These are phyloP conservation scores for Oligia fasciuncula DNA, from an alignment of 2,888 invertebrate species.

Conservation along the genomic window DNA sequence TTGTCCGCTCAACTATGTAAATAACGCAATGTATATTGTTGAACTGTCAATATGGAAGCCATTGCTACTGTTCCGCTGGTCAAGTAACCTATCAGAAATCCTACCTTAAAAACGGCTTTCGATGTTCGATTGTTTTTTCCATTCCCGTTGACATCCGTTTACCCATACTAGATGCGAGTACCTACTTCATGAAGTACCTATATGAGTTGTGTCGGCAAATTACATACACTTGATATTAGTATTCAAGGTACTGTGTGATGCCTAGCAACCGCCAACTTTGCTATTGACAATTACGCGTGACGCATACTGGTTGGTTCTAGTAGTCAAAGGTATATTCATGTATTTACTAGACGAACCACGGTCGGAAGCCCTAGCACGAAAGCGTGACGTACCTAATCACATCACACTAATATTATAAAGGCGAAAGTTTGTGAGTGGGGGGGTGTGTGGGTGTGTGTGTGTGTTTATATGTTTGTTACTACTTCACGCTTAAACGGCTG, in stretches of 20 bases:
- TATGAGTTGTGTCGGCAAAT: slow-evolving; percentile 19
- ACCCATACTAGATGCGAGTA: background rate
- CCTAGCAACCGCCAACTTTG: slow-evolving; percentile 35
- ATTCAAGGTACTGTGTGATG: slow-evolving; percentile 30
- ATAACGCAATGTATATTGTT: background rate
- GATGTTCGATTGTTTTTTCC: slow-evolving; percentile 22
- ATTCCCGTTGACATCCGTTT: slow-evolving; percentile 22
- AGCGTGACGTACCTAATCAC: background rate
- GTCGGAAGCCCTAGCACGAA: background rate
- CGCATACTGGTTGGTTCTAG: slow-evolving; percentile 26
- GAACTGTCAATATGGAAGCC: background rate
- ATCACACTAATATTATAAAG: too few relatives aligned
- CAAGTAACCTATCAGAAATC: background rate
- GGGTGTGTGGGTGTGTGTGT: too few relatives aligned
- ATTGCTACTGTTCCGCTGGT: background rate
- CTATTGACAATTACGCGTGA: slow-evolving; percentile 26
- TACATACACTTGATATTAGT: slow-evolving; percentile 34
- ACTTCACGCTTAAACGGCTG: too few relatives aligned
- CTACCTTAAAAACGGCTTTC: slow-evolving; percentile 8
- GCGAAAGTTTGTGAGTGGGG: too few relatives aligned
- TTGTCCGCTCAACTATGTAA: background rate
- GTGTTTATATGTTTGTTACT: too few relatives aligned
- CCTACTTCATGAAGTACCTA: background rate
- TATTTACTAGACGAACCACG: background rate
- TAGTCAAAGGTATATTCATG: background rate